Base-by-base conservation (phyloP, 2,113 vertebrate species). In the Gallinago media region DNA sequence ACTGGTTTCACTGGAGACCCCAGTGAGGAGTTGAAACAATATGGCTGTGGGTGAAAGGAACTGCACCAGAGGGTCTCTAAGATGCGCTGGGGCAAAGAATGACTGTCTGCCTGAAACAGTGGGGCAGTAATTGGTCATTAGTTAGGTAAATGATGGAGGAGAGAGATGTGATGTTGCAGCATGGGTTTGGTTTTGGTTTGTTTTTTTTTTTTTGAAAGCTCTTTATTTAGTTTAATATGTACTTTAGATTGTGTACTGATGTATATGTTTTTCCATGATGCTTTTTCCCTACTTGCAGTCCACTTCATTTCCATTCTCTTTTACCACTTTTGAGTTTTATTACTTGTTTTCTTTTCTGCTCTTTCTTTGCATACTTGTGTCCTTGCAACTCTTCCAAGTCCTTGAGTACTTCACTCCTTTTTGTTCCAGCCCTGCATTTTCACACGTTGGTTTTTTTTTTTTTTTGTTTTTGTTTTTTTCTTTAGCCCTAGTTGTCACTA, bases 141-240 rank as follows among this genome's bases (percentile, higher is more conserved):
- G 2, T 7, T 6, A 5, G 21, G 22, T 13, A 17, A 11, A 15
- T 19, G 46, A 10, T 3, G 8, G 21, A 56, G 15, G 6, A n/a
- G 22, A 86, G 31, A 73, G 40, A 20, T 19, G 21, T 5, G 29
- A 66, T 8, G 2, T 40, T 67, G 27, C 15, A 40, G 19, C 2
- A 2, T 20, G 21, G 7, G 0, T 36, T 38, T 70, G 20, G 1
- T 4, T 15, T n/a, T 27, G 5, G 1, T 3, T 4, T 6, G 22
- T 55, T 42, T 15, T 34, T 36, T 36, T 36, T 66, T 54, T n/a
- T 18, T 61, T 7, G 38, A 4, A 67, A 62, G 18, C 2, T 34
- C 11, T 38, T 31, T 6, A 1, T 31, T 75, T 59, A 11, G 46
- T 46, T 46, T 46, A 19, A 3, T 18, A 17, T 26, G 15, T 46